These are phyloP conservation scores for Trachelus troglodyta DNA, from an alignment of 2,888 invertebrate species.

Conservation along the genomic window DNA sequence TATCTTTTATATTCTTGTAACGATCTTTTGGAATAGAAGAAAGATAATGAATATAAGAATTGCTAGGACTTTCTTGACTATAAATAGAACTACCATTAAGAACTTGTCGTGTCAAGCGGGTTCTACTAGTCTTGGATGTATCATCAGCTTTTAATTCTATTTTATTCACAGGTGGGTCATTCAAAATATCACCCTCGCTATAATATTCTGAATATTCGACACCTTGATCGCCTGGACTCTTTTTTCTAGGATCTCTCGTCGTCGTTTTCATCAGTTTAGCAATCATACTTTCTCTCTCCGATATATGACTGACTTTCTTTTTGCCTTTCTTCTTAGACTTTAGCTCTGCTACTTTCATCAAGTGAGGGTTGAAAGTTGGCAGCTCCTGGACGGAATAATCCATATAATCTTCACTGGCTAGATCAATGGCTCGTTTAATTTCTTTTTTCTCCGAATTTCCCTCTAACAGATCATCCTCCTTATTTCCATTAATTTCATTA, in stretches of 20 bases:
- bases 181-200: constrained; percentile 29
- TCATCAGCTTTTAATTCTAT: not conserved
- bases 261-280: constrained; percentile 34
- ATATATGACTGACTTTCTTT: not conserved
- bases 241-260: constrained; percentile 32
- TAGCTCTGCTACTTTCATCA: not conserved
- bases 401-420: not conserved
- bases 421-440: not conserved
- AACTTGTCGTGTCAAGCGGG: not conserved
- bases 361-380: not conserved
- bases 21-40: not conserved
- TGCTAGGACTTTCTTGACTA: not conserved
- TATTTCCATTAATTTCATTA: not conserved
- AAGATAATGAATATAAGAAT: not conserved
- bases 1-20: not conserved
- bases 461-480: not conserved
- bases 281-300: constrained; percentile 24
- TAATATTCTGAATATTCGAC: constrained; percentile 43
- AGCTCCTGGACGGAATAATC: not conserved
- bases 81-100: not conserved
- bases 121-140: not conserved
- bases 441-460: not conserved
- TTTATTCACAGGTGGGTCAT: not conserved
- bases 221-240: constrained; percentile 25
- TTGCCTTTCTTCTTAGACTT: not conserved